Base-by-base conservation (phyloP, 2,888 invertebrate species). In the Plusia festucae region DNA sequence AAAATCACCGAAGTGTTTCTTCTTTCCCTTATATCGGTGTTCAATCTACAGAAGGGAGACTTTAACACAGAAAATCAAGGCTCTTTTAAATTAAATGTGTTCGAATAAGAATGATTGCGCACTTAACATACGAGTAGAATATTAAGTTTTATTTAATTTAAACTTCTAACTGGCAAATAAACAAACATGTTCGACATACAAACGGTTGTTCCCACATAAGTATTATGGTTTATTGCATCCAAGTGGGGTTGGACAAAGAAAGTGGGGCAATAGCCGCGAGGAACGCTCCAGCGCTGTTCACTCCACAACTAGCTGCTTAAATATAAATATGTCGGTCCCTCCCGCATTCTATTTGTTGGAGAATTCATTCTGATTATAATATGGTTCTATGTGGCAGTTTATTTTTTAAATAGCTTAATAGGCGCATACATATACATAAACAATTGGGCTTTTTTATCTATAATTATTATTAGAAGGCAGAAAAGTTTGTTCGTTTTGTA, bases 201-300 rank as follows among this genome's bases (percentile, higher is more conserved):
- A 34, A 46, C 9, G 18, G 27, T 32, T 30, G 24, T 53, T 18
- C 40, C 32, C 32, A 56, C 24, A 56, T 46, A 65, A 27, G 53
- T 60, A 60, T 53, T 30, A 53, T 53, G 44, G 30, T 56, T 56
- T 56, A 60, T 46, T 60, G 55, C 40, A 11, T 34, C 54, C 44
- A 55, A 60, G 54, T 55, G 44, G 51, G 15, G 30, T 11, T 13
- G 32, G 55, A 52, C 59, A 65, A 55, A 60, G 65, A 60, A 55
- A 56, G 20, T 53, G 34, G 13, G 51, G 18, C 24, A 40, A 63
- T 63, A 57, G 56, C 62, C 62, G 30, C 34, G n/a, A 20, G 62
- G 52, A 20, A 27, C 52, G 24, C 24, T 52, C 15, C 40, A 18
- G n/a, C 16, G 44, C 32, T 51, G 58, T 22, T 51, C 30, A 34